phyloP scores from a whole-genome alignment of 2,888 invertebrate genomes.

The Antitype chi region DNA sequence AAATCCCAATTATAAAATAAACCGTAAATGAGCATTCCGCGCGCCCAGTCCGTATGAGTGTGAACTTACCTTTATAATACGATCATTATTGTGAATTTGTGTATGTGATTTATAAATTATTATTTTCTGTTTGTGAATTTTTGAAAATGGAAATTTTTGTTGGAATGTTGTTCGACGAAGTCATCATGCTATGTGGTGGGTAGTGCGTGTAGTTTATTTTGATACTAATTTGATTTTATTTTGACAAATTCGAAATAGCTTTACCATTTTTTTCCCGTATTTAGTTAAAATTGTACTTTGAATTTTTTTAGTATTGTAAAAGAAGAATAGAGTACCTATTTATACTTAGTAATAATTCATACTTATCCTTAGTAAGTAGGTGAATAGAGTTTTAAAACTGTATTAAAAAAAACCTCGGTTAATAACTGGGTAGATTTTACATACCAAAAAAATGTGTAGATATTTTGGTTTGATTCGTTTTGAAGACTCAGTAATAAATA shows the following conservation, averaged over 20 bases:
- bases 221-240: neutral
- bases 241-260: neutral
- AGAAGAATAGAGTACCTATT: neutral
- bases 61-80: slow-evolving; percentile 69
- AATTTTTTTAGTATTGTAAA: neutral
- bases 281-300: too few relatives aligned
- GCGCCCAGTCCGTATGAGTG: slow-evolving; percentile 67
- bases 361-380: too few relatives aligned
- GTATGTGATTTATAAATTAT: slow-evolving; percentile 39
- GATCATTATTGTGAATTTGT: slow-evolving; percentile 42
- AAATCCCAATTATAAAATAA: slow-evolving; percentile 79
- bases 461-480: neutral
- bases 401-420: neutral
- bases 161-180: slow-evolving; percentile 50
- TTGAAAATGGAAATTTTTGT: slow-evolving; percentile 49
- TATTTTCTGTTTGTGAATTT: slow-evolving; percentile 37
- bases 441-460: neutral
- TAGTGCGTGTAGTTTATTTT: slow-evolving; percentile 32
- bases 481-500: neutral
- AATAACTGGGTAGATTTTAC: neutral
- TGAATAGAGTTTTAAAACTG: slow-evolving; percentile 4
- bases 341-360: too few relatives aligned
- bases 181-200: slow-evolving; percentile 57
- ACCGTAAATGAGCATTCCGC: slow-evolving; percentile 73
- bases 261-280: neutral